These are phyloP conservation scores for Protobothrops mucrosquamatus DNA, from an alignment of 2,113 vertebrate genomes.

Conservation along the genomic window DNA sequence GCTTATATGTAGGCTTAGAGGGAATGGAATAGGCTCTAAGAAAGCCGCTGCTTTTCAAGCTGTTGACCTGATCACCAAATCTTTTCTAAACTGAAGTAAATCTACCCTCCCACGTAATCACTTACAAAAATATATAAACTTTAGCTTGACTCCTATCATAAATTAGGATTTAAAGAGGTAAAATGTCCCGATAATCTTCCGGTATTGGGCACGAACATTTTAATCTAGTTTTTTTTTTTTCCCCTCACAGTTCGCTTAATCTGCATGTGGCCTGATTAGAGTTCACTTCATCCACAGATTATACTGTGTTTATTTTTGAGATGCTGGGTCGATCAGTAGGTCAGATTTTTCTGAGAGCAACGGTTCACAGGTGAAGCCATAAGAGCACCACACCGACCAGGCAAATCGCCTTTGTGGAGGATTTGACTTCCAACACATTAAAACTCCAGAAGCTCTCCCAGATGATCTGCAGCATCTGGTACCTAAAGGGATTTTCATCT, in stretches of 20 bases:
- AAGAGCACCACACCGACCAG: conserved; percentile 71
- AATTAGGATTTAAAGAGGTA: conserved; percentile 89
- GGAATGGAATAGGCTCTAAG: conserved; percentile 33
- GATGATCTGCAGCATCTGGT: conserved; percentile 85
- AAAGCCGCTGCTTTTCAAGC: conserved; percentile 55
- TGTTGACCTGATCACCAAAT: conserved; percentile 70
- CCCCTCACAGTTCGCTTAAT: conserved; percentile 89
- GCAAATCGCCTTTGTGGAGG: conserved; percentile 78
- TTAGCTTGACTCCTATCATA: conserved; percentile 77
- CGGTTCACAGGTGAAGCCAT: conserved; percentile 86
- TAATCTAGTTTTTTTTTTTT: conserved; percentile 79
- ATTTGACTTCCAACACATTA: conserved; percentile 81
- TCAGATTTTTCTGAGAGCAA: conserved; percentile 75
- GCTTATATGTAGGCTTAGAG: conserved; percentile 35
- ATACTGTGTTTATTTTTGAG: conserved; percentile 84
- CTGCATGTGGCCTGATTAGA: conserved; percentile 96
- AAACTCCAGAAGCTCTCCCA: conserved; percentile 77
- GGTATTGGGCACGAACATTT: conserved; percentile 79
- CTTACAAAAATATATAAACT: conserved; percentile 78
- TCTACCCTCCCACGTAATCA: conserved; percentile 72
- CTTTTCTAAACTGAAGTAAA: conserved; percentile 74
- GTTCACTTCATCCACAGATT: conserved; percentile 86
- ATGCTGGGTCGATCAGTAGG: conserved; percentile 74
- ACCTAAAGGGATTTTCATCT: conserved; percentile 90
- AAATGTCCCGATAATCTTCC: conserved; percentile 82